A percentile compares a stretch with the other conserved stretches of the same genome.
Conservation (phyloP, 2,113 vertebrate genomes). For the Sander vitreus region DNA sequence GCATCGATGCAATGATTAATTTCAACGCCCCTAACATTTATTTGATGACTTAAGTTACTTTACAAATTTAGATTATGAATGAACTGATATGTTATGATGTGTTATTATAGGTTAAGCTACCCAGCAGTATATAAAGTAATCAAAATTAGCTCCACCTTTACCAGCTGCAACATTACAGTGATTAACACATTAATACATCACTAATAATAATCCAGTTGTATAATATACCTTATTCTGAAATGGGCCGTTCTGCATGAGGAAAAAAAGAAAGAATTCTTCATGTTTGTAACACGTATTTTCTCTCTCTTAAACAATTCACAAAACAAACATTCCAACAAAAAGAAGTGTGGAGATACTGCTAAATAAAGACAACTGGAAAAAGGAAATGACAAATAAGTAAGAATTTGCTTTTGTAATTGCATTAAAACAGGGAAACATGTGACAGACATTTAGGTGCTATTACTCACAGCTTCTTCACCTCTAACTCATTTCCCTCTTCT, state of each 20-base stretch:
- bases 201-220: too few species aligned
- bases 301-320: background rate
- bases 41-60: background rate
- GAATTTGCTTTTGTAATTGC: too few species aligned
- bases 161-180: too few species aligned
- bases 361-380: background rate
- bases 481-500: constrained; percentile 20
- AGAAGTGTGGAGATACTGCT: background rate
- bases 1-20: too few species aligned
- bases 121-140: background rate
- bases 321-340: background rate
- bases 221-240: too few species aligned
- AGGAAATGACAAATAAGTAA: background rate
- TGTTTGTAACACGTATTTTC: too few species aligned
- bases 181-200: too few species aligned
- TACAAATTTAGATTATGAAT: background rate
- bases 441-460: background rate
- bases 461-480: background rate
- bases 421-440: background rate
- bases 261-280: too few species aligned
- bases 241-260: too few species aligned
- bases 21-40: background rate
- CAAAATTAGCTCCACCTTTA: too few species aligned
- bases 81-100: too few species aligned
- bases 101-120: background rate